These are phyloP conservation scores for Leptopilina boulardi DNA, from an alignment of 1,140 invertebrate species.

Conservation along the genomic window DNA sequence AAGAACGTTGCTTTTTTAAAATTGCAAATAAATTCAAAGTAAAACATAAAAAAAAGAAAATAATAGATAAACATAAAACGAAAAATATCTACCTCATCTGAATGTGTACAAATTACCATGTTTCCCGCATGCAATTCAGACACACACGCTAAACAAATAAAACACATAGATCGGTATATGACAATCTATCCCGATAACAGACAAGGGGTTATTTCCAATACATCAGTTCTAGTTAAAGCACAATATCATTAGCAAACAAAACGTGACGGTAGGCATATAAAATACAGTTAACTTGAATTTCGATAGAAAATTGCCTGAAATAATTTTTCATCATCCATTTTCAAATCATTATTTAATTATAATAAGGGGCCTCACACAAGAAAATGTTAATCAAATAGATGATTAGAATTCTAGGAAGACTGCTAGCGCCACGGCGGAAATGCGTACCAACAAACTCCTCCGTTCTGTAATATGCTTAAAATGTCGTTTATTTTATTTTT, in stretches of 20 bases:
- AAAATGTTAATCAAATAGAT: too few species aligned
- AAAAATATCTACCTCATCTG: not conserved
- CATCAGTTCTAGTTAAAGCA: conserved; percentile 4
- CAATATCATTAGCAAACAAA: not conserved
- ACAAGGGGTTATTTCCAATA: conserved; percentile 2
- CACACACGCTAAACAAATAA: not conserved
- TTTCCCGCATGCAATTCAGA: conserved; percentile 13
- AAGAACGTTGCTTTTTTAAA: not conserved
- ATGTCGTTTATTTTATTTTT: too few species aligned
- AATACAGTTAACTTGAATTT: not conserved
- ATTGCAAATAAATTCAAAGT: not conserved
- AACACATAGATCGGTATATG: not conserved
- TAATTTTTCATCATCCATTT: too few species aligned
- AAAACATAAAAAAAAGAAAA: not conserved
- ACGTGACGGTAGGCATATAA: not conserved
- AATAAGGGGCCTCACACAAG: too few species aligned
- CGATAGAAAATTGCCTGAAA: too few species aligned
- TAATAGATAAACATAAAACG: not conserved
- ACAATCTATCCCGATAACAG: conserved; percentile 1
- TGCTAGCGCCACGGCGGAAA: too few species aligned
- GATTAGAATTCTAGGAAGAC: too few species aligned
- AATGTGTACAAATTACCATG: conserved; percentile 1
- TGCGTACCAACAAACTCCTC: too few species aligned
- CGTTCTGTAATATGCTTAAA: too few species aligned
- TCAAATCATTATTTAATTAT: too few species aligned